Percentiles rank a stretch among this genome's conserved stretches.
Conservation (phyloP, 2,113 vertebrate species). For the Limnothrissa miodon region DNA sequence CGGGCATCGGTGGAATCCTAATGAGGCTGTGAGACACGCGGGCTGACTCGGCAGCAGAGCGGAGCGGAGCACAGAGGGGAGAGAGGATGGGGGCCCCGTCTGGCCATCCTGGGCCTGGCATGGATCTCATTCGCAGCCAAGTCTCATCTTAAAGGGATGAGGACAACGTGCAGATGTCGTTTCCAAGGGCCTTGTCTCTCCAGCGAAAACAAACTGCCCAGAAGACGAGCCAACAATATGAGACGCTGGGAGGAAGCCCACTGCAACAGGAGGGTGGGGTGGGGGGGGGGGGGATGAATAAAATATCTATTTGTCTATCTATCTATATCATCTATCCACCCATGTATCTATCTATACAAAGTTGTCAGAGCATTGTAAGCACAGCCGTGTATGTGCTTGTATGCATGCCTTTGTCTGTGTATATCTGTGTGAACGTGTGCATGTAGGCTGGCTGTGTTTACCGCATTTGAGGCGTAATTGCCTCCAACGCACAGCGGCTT, state of each 20-base stretch:
- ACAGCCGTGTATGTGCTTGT: background rate
- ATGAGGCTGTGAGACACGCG: background rate
- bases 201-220: background rate
- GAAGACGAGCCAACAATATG: background rate
- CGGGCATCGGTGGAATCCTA: background rate
- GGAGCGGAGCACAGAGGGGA: no score
- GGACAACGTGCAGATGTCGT: background rate
- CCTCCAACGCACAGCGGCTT: background rate
- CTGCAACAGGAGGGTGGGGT: no score
- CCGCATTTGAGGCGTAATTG: background rate
- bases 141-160: conserved; percentile 21
- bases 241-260: background rate
- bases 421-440: background rate
- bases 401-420: background rate
- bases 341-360: no score
- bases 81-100: background rate
- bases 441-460: background rate
- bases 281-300: background rate
- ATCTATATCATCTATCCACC: no score
- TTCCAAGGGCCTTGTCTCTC: background rate
- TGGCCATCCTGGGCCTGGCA: background rate
- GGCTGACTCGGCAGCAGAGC: no score
- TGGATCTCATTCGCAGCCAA: conserved; percentile 2
- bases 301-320: no score
- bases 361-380: background rate